A percentile compares a stretch with the other conserved stretches of the same genome.
Conservation (phyloP, 2,113 vertebrate species). For the Oryzias celebensis region DNA sequence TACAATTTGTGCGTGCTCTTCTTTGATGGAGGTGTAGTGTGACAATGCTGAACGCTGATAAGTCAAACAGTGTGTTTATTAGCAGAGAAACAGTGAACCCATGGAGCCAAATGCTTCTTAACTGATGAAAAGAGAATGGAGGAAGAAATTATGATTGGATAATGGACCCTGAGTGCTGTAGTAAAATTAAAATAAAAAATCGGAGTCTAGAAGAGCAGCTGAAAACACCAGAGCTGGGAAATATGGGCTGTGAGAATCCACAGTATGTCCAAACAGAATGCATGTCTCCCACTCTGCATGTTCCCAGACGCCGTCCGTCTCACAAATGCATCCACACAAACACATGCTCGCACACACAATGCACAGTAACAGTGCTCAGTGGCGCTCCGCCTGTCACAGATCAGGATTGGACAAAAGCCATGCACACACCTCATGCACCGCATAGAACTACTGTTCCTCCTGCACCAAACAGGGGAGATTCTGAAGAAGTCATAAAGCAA, state of each 20-base stretch:
- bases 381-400: constrained; percentile 26
- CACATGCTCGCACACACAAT: constrained; percentile 43
- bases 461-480: constrained; percentile 10
- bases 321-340: constrained; percentile 38
- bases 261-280: constrained; percentile 79
- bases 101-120: constrained; percentile 33
- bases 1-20: constrained; percentile 11
- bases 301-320: constrained; percentile 66
- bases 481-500: constrained; percentile 31
- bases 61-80: constrained; percentile 35
- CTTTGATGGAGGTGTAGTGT: constrained; percentile 19
- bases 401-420: constrained; percentile 23
- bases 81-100: constrained; percentile 26
- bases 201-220: constrained; percentile 39
- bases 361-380: constrained; percentile 37
- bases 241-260: constrained; percentile 60
- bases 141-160: constrained; percentile 50
- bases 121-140: constrained; percentile 52
- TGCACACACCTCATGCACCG: constrained; percentile 8
- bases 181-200: constrained; percentile 27
- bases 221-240: constrained; percentile 50
- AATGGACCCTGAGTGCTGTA: constrained; percentile 54
- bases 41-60: constrained; percentile 33
- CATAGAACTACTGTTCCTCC: constrained; percentile 28
- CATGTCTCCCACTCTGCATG: constrained; percentile 73